These are phyloP conservation scores for Chaetogeoica ovagalla DNA, from an alignment of 2,888 invertebrate species.

Conservation along the genomic window DNA sequence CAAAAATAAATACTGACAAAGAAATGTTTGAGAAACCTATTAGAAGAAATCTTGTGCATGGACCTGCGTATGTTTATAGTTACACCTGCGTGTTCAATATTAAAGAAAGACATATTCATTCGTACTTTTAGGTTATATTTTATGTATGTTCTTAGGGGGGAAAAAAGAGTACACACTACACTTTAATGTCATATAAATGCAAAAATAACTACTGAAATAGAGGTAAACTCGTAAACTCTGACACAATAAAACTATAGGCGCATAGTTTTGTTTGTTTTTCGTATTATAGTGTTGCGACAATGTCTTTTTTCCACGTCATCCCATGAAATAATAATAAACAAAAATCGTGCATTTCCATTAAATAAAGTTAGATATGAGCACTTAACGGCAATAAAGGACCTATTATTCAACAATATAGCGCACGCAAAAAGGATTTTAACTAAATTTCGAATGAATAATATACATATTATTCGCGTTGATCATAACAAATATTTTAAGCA, in stretches of 20 bases:
- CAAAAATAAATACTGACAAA: too few species aligned
- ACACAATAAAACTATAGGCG: constrained; percentile 21
- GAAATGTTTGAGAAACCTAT: too few species aligned
- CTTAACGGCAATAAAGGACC: constrained; percentile 1
- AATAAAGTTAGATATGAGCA: constrained; percentile 25
- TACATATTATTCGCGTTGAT: not conserved
- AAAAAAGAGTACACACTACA: constrained; percentile 1
- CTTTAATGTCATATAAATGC: constrained; percentile 13
- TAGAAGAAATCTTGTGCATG: too few species aligned
- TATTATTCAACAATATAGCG: constrained; percentile 6
- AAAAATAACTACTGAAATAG: constrained; percentile 16
- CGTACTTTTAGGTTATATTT: constrained; percentile 11
- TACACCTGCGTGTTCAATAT: not conserved
- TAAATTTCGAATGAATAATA: constrained; percentile 15
- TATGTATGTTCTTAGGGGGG: not conserved
- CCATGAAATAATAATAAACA: constrained; percentile 28
- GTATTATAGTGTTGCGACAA: constrained; percentile 1
- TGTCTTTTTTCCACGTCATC: constrained; percentile 34
- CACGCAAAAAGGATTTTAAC: constrained; percentile 16
- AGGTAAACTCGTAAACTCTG: constrained; percentile 4
- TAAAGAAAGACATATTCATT: not conserved
- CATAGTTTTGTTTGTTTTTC: constrained; percentile 12
- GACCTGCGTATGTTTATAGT: too few species aligned
- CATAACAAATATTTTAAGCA: constrained; percentile 21
- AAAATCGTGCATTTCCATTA: constrained; percentile 30